Percentiles rank a stretch among this genome's conserved stretches.
Conservation (phyloP, 2,797 vertebrate species). For the Rhinella marina region DNA sequence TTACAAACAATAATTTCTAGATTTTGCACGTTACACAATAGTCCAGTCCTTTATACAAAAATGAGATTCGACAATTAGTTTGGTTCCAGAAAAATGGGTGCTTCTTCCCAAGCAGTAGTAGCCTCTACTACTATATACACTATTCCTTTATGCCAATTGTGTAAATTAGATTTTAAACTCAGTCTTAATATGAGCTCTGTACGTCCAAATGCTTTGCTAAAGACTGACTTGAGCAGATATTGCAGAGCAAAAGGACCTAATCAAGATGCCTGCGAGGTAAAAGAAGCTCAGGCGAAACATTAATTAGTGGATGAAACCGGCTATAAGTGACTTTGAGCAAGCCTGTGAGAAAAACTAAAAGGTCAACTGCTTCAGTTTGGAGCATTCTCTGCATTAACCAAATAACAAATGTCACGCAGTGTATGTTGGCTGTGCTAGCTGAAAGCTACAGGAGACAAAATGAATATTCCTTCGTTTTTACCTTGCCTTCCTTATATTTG, state of each 20-base stretch:
- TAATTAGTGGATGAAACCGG: conserved; percentile 61
- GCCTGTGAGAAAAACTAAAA: conserved; percentile 59
- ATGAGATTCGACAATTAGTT: background rate
- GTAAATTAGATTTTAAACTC: background rate
- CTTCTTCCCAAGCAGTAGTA: too few species aligned
- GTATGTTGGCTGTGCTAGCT: conserved; percentile 46
- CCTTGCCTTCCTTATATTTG: background rate
- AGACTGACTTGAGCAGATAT: conserved; percentile 36
- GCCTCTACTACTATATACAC: background rate
- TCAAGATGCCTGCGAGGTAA: conserved; percentile 54
- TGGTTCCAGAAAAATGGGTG: too few species aligned
- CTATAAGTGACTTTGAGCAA: conserved; percentile 60
- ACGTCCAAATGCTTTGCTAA: background rate
- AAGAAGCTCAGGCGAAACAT: conserved; percentile 49
- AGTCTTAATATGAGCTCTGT: background rate
- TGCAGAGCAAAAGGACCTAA: conserved; percentile 39
- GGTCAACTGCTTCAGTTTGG: conserved; percentile 59
- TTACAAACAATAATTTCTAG: too few species aligned
- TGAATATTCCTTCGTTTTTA: conserved; percentile 43
- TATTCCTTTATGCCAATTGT: too few species aligned
- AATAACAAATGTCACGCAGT: conserved; percentile 61
- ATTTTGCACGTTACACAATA: background rate
- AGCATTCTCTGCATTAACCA: conserved; percentile 60
- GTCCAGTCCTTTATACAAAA: background rate
- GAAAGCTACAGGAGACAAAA: conserved; percentile 40